These are phyloP conservation scores for Danaus chrysippus DNA, from an alignment of 2,888 invertebrate species.

Conservation along the genomic window DNA sequence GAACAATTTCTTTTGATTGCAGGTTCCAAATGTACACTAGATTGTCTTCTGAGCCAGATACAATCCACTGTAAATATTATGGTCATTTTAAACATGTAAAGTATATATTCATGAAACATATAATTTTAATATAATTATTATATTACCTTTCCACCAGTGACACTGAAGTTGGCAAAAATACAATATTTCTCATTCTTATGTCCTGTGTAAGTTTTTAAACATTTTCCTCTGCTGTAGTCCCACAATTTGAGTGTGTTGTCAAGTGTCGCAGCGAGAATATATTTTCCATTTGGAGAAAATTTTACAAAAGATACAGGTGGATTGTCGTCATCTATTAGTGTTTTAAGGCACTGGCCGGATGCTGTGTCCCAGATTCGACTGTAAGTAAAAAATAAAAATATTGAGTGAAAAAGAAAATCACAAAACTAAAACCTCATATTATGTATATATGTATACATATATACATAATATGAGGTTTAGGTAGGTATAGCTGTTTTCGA, in stretches of 20 bases:
- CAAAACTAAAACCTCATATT: neutral
- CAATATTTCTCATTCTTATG: conserved; percentile 99
- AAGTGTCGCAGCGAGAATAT: conserved; percentile 97
- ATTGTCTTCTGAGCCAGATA: conserved; percentile 99
- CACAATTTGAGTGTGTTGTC: conserved; percentile 99
- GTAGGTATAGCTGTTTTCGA: too few species aligned
- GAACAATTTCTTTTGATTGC: conserved; percentile 99
- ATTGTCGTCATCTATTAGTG: conserved; percentile 99
- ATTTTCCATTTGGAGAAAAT: conserved; percentile 99
- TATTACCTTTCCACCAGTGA: conserved; percentile 97
- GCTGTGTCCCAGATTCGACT: conserved; percentile 99
- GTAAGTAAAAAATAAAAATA: conserved; percentile 42
- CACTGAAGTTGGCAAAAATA: conserved; percentile 99
- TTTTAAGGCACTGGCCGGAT: conserved; percentile 99
- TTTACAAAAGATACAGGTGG: conserved; percentile 99
- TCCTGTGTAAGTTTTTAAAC: conserved; percentile 98
- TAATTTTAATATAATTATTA: neutral
- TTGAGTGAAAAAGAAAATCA: neutral
- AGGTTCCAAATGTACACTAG: conserved; percentile 99
- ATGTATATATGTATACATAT: too few species aligned
- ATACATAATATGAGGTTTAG: too few species aligned
- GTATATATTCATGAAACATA: neutral
- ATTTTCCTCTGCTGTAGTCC: conserved; percentile 99
- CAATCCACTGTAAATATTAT: conserved; percentile 91
- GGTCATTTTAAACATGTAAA: neutral